Evolutionary conservation across 2,888 invertebrate species (phyloP).

Genomic region (Gastrophysa polygoni): DNA sequence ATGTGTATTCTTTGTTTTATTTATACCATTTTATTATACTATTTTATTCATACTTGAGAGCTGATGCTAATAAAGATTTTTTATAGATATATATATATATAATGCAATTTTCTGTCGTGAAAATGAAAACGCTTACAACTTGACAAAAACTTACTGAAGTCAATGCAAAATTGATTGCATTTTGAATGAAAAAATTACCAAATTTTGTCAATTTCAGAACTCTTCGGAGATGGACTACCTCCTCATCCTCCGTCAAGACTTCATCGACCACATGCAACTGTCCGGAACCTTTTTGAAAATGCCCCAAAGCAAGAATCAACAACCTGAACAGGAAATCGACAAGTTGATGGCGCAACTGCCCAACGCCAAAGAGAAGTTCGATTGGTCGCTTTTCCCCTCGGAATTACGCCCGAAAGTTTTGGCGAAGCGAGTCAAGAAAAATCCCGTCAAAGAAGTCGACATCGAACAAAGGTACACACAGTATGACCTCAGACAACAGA

Average conservation of each 20-base stretch:
- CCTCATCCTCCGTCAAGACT: conserved; percentile 74
- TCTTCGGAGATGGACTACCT: conserved; percentile 68
- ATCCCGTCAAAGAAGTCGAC: conserved; percentile 37
- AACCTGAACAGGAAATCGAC: conserved; percentile 65
- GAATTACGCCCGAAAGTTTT: conserved; percentile 65
- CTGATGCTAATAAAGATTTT: too few relatives aligned
- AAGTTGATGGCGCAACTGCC: conserved; percentile 62
- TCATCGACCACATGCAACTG: conserved; percentile 72
- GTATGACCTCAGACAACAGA: too few relatives aligned
- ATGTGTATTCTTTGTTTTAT: too few relatives aligned
- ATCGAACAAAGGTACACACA: conserved; percentile 42
- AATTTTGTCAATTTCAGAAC: conserved; percentile 44
- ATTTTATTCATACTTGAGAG: too few relatives aligned
- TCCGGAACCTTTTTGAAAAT: conserved; percentile 67
- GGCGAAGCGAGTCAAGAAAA: conserved; percentile 50
- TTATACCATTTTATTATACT: too few relatives aligned
- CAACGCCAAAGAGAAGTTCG: conserved; percentile 59
- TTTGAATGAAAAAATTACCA: too few relatives aligned
- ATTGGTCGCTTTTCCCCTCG: conserved; percentile 68
- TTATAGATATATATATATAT: too few relatives aligned
- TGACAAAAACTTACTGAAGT: too few relatives aligned
- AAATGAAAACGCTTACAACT: too few relatives aligned
- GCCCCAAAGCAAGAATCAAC: conserved; percentile 60
- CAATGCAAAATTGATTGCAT: too few relatives aligned
- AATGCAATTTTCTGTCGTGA: too few relatives aligned